These are phyloP conservation scores for Stenotaenia linearis DNA, from an alignment of 2,888 invertebrate species.

Conservation along the genomic window DNA sequence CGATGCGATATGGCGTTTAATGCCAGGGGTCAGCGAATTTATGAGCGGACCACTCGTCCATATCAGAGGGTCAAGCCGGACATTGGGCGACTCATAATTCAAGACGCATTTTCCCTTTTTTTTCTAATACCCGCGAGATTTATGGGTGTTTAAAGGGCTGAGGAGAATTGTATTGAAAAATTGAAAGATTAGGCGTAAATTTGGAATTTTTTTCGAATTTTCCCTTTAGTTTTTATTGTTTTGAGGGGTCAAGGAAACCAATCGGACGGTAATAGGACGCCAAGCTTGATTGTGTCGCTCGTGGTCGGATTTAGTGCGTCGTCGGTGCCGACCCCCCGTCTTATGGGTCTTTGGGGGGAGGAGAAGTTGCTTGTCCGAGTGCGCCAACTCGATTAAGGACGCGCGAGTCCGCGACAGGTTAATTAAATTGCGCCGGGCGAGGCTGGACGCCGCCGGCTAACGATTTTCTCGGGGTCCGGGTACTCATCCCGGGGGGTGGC, in stretches of 20 bases:
- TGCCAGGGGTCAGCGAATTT: slow-evolving; percentile 13
- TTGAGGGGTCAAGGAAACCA: background rate
- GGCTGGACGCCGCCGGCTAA: slow-evolving; percentile 9
- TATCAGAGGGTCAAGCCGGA: slow-evolving; percentile 2
- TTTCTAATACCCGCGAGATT: background rate
- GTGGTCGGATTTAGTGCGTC: background rate
- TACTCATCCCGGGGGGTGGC: background rate
- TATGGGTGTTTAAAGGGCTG: background rate
- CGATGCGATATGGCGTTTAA: slow-evolving; percentile 10
- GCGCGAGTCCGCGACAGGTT: background rate
- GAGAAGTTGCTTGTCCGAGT: background rate
- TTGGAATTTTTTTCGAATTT: background rate
- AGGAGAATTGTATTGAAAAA: background rate
- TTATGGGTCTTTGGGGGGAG: slow-evolving; percentile 5
- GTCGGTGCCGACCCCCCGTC: background rate
- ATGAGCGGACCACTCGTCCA: background rate
- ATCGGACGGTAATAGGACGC: background rate
- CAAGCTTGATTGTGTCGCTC: background rate
- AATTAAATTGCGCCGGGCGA: background rate
- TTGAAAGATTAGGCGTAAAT: background rate
- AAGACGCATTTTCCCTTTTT: background rate
- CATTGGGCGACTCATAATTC: background rate
- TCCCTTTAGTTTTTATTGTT: background rate
- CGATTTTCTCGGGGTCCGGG: background rate
- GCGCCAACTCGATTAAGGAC: background rate